Base-by-base conservation (phyloP, 2,888 invertebrate genomes). In the Fabriciana adippe region DNA sequence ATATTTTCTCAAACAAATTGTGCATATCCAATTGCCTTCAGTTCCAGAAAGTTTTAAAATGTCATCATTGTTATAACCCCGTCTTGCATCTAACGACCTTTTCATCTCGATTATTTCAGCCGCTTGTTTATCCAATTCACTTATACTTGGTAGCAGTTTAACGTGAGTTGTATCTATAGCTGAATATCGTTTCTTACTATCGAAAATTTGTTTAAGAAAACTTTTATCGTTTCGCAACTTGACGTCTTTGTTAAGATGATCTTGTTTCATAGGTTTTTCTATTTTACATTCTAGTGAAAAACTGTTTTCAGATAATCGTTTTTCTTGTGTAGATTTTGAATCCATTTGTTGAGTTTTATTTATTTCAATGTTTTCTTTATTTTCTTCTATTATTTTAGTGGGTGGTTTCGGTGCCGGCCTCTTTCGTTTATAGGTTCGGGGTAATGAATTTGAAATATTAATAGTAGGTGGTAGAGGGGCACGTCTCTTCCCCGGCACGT, bases 41-140 rank as follows among this genome's bases (percentile, higher is more conserved):
- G 59, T 55, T 8, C 50, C 48, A 35, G 62, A 16, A 6, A 56
- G 51, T 63, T 65, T 62, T 15, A 21, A 45, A 47, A n/a, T 13
- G 57, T 54, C 53, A 18, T 26, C 56, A 18, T 47, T 54, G 51
- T 41, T 26, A 21, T 60, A 59, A 6, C 50, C 57, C 51, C 57
- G 11, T 14, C 55, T 59, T 45, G 54, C n/a, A 51, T 68, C 48
- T 66, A 51, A 75, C 74, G 75, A 86, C 86, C 66, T 85, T 76
- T 79, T 89, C 79, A 81, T 93, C 81, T 94, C 94, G 55, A 96
- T 94, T 74, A 97, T 96, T 84, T 95, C 95, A 1, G 95, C 94
- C 0, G 96, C 96, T 84, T 97, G 96, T 75, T 95, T 94, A 81
- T 97, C 97, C 71, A 97, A 85, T 82, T 96, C 96, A 79, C 96